These are phyloP conservation scores for Dipodomys ordii DNA, from an alignment of 2,113 vertebrate genomes.

Conservation along the genomic window DNA sequence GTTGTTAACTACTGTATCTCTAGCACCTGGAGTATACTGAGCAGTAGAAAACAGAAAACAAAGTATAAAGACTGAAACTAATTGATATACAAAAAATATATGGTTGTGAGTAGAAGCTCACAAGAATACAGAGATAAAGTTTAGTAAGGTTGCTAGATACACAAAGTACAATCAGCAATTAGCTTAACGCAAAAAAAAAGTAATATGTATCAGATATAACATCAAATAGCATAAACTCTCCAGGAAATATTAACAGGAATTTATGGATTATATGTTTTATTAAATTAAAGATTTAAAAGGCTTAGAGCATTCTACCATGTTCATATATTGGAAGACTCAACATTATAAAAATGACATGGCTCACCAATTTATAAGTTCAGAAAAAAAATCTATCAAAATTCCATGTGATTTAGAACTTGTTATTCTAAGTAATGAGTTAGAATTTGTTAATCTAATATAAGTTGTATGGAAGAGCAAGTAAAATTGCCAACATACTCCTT, in stretches of 20 bases:
- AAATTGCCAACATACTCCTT: neutral
- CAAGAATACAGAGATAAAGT: neutral
- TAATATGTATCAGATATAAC: neutral
- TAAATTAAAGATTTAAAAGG: conserved; percentile 55
- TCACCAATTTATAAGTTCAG: conserved; percentile 10
- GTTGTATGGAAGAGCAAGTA: conserved; percentile 1
- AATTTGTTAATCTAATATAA: conserved; percentile 17
- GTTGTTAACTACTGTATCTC: neutral
- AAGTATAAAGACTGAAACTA: neutral
- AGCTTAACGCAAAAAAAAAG: neutral
- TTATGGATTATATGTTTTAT: conserved; percentile 65
- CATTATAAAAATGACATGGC: neutral
- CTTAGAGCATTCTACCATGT: neutral
- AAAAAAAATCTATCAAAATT: conserved; percentile 54
- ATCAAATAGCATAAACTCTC: neutral
- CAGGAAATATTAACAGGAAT: conserved; percentile 43
- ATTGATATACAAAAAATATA: neutral
- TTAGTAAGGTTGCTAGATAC: neutral
- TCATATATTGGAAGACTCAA: neutral
- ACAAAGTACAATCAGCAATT: neutral
- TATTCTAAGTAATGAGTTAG: neutral
- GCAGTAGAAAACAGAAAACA: neutral
- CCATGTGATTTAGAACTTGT: conserved; percentile 7
- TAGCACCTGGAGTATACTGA: neutral
- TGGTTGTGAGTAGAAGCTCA: too few relatives aligned